Percentiles rank a stretch among this genome's conserved stretches.
These are phyloP conservation scores for Pseudopodoces humilis DNA, from an alignment of 2,113 vertebrate genomes.

Conservation along the genomic window DNA sequence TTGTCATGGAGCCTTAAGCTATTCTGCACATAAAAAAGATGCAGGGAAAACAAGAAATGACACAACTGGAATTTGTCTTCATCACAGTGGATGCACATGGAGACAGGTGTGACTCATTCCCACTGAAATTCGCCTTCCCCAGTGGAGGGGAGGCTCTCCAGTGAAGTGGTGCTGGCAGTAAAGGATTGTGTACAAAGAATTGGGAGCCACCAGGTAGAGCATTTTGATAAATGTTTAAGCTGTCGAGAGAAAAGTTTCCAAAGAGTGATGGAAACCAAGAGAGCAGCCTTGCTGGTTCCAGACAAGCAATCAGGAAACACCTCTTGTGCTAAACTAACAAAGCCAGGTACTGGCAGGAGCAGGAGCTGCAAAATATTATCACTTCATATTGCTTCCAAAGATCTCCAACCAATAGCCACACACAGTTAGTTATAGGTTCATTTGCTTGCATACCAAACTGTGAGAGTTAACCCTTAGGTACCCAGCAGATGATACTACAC, in stretches of 20 bases:
- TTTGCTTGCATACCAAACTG: neutral
- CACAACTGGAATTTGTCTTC: neutral
- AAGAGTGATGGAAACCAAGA: conserved; percentile 7
- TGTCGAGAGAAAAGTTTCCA: neutral
- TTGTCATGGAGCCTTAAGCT: neutral
- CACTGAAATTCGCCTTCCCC: neutral
- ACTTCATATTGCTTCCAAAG: conserved; percentile 14
- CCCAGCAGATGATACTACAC: neutral
- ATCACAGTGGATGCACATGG: neutral
- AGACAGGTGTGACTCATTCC: conserved; percentile 9
- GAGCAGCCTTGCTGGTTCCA: neutral
- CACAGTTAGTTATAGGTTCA: neutral
- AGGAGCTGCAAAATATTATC: conserved; percentile 7
- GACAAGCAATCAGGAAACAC: conserved; percentile 52
- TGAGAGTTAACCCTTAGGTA: neutral
- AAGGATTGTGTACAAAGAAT: neutral
- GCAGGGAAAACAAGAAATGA: conserved; percentile 21
- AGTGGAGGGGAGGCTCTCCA: neutral
- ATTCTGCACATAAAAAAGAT: neutral
- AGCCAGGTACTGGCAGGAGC: conserved; percentile 22
- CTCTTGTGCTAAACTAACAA: conserved; percentile 25
- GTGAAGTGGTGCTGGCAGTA: neutral
- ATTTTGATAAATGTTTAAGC: neutral
- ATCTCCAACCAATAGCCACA: conserved; percentile 10
- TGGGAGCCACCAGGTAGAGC: neutral